Percentiles rank a stretch among this genome's conserved stretches.
phyloP scores from a whole-genome alignment of 2,797 vertebrate genomes.

The Pseudochirops corinnae region DNA sequence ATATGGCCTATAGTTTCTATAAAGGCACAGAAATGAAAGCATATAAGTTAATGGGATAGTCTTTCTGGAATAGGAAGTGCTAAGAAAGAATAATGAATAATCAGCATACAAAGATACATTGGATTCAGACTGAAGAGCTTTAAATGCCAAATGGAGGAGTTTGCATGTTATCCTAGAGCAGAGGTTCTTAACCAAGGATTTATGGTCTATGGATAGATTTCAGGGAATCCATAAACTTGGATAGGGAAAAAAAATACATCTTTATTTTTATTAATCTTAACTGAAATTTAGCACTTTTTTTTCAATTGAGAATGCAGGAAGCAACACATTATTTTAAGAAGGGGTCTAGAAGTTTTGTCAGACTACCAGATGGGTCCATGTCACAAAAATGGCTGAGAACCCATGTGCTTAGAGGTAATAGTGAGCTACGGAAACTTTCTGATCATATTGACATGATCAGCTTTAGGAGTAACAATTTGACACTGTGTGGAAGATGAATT shows the following conservation, averaged over 20 bases:
- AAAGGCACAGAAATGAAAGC: not conserved
- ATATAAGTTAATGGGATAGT: not conserved
- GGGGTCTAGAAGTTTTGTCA: not conserved
- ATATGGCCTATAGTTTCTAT: not conserved
- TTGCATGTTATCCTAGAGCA: not conserved
- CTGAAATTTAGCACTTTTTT: not conserved
- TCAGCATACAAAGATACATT: not conserved
- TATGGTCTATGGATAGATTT: not conserved
- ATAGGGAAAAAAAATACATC: not conserved
- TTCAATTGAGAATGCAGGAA: not conserved
- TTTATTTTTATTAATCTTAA: not conserved
- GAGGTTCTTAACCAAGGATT: not conserved
- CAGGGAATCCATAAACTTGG: not conserved
- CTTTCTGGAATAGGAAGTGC: not conserved
- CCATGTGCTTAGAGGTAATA: not conserved
- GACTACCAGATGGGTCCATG: not conserved
- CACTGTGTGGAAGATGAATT: not conserved
- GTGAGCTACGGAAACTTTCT: not conserved
- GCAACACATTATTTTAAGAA: not conserved
- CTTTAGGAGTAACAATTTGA: not conserved
- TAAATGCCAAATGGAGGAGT: not conserved
- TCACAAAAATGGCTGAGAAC: not conserved
- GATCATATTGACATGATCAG: not conserved
- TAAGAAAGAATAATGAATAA: not conserved
- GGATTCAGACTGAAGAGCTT: not conserved